Conservation (phyloP, 2,888 invertebrate genomes). For the Argyra leucocephala region DNA sequence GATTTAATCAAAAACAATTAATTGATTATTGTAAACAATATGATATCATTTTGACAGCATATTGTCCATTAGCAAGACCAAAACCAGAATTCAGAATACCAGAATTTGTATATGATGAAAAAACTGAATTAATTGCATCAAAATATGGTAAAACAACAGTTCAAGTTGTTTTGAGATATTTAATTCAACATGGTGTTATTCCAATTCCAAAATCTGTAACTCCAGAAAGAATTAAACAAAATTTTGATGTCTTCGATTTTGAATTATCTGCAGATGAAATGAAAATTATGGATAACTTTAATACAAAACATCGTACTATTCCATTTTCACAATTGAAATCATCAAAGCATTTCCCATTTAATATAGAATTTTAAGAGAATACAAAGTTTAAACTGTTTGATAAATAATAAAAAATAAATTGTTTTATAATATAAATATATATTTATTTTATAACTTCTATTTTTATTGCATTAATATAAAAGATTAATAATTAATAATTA, state of each 20-base stretch:
- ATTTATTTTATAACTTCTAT: too few relatives aligned
- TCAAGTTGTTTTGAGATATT: slow-evolving; percentile 53
- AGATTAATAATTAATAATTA: too few relatives aligned
- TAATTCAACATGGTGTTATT: slow-evolving; percentile 44
- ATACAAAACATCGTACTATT: slow-evolving; percentile 31
- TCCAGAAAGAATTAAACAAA: slow-evolving; percentile 45
- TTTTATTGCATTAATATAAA: too few relatives aligned
- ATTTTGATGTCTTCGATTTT: slow-evolving; percentile 52
- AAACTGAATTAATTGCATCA: slow-evolving; percentile 47
- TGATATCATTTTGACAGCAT: slow-evolving; percentile 57
- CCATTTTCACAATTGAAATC: slow-evolving; percentile 35
- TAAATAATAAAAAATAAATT: too few relatives aligned
- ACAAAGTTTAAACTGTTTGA: too few relatives aligned
- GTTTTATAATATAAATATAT: too few relatives aligned
- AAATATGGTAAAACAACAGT: slow-evolving; percentile 55
- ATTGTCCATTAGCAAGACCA: slow-evolving; percentile 62
- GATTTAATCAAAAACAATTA: slow-evolving; percentile 52
- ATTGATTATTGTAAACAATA: slow-evolving; percentile 56
- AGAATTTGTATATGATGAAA: slow-evolving; percentile 36
- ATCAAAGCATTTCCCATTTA: slow-evolving; percentile 38
- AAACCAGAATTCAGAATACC: slow-evolving; percentile 48
- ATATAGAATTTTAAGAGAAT: slow-evolving; percentile 29
- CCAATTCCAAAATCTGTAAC: slow-evolving; percentile 52
- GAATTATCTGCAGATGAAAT: slow-evolving; percentile 47
- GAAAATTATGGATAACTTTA: slow-evolving; percentile 24